Conservation (phyloP, 2,888 invertebrate genomes). For the Rhimphoctona megacephalus region DNA sequence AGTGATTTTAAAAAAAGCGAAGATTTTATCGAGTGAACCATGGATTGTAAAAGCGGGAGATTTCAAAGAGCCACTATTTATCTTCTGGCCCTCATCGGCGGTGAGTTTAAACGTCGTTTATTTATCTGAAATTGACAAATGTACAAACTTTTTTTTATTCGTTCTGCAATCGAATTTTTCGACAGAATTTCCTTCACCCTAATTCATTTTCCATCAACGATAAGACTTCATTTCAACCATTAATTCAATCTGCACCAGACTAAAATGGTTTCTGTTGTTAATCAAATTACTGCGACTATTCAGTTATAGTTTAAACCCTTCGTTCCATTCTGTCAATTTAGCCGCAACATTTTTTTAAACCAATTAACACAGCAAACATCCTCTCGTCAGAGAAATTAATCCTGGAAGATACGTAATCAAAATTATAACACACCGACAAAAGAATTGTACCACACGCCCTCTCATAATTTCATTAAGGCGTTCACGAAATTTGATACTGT, state of each 20-base stretch:
- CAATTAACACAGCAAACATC: background rate
- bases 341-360: background rate
- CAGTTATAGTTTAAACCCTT: background rate
- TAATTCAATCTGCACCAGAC: background rate
- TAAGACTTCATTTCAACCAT: background rate
- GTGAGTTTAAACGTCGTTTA: constrained; percentile 72
- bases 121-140: background rate
- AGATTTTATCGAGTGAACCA: constrained; percentile 49
- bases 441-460: constrained; percentile 38
- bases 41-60: constrained; percentile 74
- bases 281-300: background rate
- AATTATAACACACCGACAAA: background rate
- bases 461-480: constrained; percentile 14
- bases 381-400: background rate
- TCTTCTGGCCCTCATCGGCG: constrained; percentile 78
- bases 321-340: background rate
- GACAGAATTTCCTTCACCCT: background rate
- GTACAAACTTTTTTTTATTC: background rate
- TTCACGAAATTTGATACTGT: constrained; percentile 3
- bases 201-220: background rate
- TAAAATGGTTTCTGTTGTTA: background rate
- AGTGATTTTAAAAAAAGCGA: constrained; percentile 20
- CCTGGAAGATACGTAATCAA: background rate
- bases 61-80: constrained; percentile 76
- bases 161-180: background rate